Conservation (phyloP, 2,113 vertebrate species). For the Tonatia bakeri region DNA sequence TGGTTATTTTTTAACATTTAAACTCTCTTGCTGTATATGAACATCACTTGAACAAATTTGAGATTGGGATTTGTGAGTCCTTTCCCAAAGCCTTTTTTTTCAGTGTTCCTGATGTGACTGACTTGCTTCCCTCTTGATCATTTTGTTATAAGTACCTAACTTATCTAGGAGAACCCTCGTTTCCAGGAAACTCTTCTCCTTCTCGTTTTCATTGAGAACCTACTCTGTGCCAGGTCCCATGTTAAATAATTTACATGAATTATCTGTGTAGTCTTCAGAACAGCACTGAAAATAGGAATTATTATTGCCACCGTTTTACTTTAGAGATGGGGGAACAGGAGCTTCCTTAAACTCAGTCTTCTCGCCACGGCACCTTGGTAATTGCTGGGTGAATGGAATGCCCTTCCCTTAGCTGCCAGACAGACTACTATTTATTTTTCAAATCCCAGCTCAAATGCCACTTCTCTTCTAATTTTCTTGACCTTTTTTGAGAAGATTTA, state of each 20-base stretch:
- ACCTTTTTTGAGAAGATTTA: background rate
- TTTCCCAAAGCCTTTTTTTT: background rate
- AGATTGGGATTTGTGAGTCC: background rate
- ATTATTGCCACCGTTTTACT: background rate
- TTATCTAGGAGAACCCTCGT: background rate
- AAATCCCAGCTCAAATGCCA: background rate
- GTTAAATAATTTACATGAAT: background rate
- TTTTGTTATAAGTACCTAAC: background rate
- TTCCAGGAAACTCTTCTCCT: background rate
- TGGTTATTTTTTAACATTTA: background rate
- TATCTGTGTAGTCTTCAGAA: background rate
- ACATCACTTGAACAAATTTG: background rate
- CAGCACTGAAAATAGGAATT: background rate
- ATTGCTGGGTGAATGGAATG: background rate
- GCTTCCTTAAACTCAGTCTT: background rate
- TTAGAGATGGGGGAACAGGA: background rate
- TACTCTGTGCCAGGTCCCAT: background rate
- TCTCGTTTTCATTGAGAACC: background rate
- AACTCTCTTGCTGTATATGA: background rate
- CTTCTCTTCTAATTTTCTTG: background rate
- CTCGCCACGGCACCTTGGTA: background rate
- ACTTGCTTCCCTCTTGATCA: background rate
- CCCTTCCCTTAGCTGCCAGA: background rate
- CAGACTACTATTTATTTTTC: background rate
- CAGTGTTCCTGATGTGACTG: background rate